Conservation (phyloP, 2,888 invertebrate genomes). For the Agriopis aurantiaria region DNA sequence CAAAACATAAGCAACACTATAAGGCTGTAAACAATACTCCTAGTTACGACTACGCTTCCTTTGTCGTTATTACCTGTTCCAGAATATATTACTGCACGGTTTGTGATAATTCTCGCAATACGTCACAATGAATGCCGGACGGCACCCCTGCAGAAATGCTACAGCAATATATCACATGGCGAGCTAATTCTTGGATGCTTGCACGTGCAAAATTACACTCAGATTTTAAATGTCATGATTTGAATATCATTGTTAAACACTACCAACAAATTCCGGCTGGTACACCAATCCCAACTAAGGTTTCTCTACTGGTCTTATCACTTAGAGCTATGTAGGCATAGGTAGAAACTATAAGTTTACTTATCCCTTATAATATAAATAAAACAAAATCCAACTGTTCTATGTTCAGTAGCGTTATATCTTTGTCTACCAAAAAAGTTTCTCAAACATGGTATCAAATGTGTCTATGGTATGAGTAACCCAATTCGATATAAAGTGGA, state of each 20-base stretch:
- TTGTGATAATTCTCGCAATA: conserved; percentile 24
- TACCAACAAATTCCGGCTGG: too few species aligned
- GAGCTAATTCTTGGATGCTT: conserved; percentile 11
- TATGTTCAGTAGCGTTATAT: too few species aligned
- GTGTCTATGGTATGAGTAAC: too few species aligned
- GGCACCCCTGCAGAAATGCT: conserved; percentile 16
- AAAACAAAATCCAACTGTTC: too few species aligned
- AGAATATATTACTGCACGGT: conserved; percentile 15
- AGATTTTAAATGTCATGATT: conserved; percentile 2
- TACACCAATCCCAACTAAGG: too few species aligned
- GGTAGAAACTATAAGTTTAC: too few species aligned
- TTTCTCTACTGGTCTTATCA: too few species aligned
- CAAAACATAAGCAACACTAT: neutral
- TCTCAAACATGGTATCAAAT: too few species aligned
- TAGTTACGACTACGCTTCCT: conserved; percentile 3
- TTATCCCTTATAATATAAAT: too few species aligned
- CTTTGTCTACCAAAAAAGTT: too few species aligned
- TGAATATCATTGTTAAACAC: too few species aligned
- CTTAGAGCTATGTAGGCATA: neutral
- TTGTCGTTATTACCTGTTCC: conserved; percentile 3
- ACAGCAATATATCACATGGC: conserved; percentile 11
- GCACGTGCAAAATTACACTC: neutral
- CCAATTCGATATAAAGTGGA: too few species aligned
- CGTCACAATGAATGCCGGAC: conserved; percentile 27
- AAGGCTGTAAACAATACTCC: neutral